These are phyloP conservation scores for Panorpa germanica DNA, from an alignment of 2,888 invertebrate genomes.

Conservation along the genomic window DNA sequence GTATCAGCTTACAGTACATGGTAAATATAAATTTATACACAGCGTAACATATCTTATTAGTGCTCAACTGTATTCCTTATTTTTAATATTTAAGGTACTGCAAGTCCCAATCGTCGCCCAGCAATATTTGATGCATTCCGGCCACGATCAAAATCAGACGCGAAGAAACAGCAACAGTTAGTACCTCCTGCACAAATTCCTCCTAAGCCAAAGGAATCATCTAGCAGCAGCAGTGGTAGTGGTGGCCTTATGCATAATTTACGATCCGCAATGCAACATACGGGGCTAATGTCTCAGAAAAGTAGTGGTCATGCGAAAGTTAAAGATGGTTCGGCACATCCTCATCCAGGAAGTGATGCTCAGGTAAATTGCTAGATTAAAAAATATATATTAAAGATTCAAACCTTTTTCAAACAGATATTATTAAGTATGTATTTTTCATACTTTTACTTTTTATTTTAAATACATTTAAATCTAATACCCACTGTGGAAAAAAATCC, in stretches of 20 bases:
- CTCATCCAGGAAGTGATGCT: conserved; percentile 38
- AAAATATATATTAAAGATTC: neutral
- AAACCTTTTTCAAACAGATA: neutral
- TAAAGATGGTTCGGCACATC: conserved; percentile 52
- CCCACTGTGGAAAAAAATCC: neutral
- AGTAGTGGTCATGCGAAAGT: conserved; percentile 25
- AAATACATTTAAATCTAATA: neutral
- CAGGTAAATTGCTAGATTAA: conserved; percentile 18
- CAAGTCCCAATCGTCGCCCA: conserved; percentile 49
- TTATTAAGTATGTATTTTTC: conserved; percentile 4
- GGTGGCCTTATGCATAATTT: conserved; percentile 58
- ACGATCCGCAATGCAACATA: conserved; percentile 55
- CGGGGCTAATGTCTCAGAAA: conserved; percentile 17
- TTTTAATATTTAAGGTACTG: conserved; percentile 27
- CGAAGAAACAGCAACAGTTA: conserved; percentile 21
- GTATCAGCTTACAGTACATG: conserved; percentile 25
- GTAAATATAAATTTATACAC: conserved; percentile 10
- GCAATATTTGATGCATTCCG: conserved; percentile 67
- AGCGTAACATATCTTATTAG: neutral
- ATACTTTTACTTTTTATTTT: neutral
- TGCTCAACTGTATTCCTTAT: neutral
- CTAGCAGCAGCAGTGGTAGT: conserved; percentile 20
- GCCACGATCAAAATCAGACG: conserved; percentile 58
- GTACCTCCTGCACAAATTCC: neutral
- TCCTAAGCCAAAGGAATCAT: conserved; percentile 1